Percentiles rank a stretch among this genome's conserved stretches.
Evolutionary conservation across 1,140 invertebrate species (phyloP).

Genomic region (Cyphomyrmex costatus): DNA sequence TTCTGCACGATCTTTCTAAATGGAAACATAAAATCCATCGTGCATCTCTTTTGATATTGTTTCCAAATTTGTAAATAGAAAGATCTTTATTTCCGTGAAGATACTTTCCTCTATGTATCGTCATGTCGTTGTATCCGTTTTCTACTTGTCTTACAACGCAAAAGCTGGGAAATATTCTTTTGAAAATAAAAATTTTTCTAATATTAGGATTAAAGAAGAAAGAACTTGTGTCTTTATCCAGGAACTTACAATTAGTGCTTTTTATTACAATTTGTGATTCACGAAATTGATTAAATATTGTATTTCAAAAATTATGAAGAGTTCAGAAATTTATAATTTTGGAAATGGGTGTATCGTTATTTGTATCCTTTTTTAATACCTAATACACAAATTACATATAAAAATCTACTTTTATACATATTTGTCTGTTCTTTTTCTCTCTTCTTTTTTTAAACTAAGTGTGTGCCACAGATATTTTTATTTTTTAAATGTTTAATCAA

Average conservation of each 20-base stretch:
- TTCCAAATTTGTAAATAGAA: not conserved
- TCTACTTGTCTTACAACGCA: too few relatives aligned
- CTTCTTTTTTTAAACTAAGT: not conserved
- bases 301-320: not conserved
- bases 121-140: not conserved
- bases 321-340: not conserved
- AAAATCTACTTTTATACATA: not conserved
- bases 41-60: constrained; percentile 18
- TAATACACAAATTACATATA: not conserved
- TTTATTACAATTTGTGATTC: not conserved
- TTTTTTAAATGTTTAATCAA: not conserved
- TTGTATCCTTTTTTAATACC: too few relatives aligned
- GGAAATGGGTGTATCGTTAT: too few relatives aligned
- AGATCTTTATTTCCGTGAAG: not conserved
- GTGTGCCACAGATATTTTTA: not conserved
- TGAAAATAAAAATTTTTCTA: too few relatives aligned
- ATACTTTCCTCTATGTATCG: not conserved
- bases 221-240: too few relatives aligned
- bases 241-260: too few relatives aligned
- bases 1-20: not conserved
- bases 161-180: too few relatives aligned
- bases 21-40: constrained; percentile 11
- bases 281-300: not conserved
- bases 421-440: not conserved
- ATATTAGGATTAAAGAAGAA: too few relatives aligned